phyloP scores from a whole-genome alignment of 2,113 vertebrate species.

The Athene noctua region DNA sequence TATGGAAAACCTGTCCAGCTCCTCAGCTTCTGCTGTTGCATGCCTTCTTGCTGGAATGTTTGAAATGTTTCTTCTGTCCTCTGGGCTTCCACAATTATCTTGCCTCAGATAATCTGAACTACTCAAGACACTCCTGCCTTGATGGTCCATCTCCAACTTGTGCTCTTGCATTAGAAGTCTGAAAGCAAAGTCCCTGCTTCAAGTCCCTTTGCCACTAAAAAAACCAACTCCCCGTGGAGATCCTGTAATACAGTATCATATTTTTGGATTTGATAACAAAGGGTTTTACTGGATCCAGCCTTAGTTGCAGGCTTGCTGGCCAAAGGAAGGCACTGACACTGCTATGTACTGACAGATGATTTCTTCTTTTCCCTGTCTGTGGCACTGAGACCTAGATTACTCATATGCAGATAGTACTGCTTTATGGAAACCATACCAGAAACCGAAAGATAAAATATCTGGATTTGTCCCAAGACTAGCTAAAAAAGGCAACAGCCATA shows the following conservation, averaged over 20 bases:
- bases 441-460: background rate
- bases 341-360: background rate
- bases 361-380: background rate
- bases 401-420: background rate
- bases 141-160: background rate
- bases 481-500: background rate
- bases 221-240: fast-evolving
- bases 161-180: background rate
- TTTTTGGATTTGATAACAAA: background rate
- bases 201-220: background rate
- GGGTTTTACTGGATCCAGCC: background rate
- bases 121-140: background rate
- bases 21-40: background rate
- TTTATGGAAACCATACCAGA: background rate
- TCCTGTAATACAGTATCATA: background rate
- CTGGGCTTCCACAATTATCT: background rate
- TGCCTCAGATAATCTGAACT: background rate
- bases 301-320: background rate
- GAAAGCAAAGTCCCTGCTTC: background rate
- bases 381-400: background rate
- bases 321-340: background rate
- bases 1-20: background rate
- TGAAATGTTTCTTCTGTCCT: background rate
- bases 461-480: background rate
- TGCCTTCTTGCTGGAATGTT: background rate